Evolutionary conservation across 2,888 invertebrate genomes (phyloP), one percentile per base, ranked within the genome.

Genomic region (Drosophila limbata): DNA sequence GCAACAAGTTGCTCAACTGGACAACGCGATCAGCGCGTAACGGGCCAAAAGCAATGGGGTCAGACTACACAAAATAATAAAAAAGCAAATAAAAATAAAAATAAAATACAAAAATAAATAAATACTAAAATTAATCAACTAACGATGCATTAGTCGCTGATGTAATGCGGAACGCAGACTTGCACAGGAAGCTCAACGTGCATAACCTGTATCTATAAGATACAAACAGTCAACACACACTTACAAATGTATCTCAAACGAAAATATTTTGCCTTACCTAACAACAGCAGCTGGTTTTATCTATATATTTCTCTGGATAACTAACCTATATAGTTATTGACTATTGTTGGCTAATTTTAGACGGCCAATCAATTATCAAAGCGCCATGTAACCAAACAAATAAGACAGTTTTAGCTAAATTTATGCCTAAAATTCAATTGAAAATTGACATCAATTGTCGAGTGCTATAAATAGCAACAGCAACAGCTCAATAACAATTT

Each of bases 1-100:
- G 63, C 50, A 40, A 60, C 40, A 60, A 88, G 85, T 85, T 88
- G 90, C 64, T 60, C 55, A 86, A 90, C 90, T 88, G 90, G 84
- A 86, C 56, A 28, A 31, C 10, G 35, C 8, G 28, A 1, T 28
- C 66, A 21, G 52, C 52, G 60, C 78, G 25, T 25, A 80, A 69
- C 81, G 77, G 84, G 48, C 69, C 56, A 55, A 69, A 65, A 57
- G 63, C 86, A 83, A 74, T 88, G 89, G 74, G 89, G 83, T 83
- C 83, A 83, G 64, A 13, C 57, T 47, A 57, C 57, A 55, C 53
- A 31, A 37, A 25, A 57, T 21, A 45, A 33, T 9, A 50, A 19
- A 17, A 28, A 47, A 47, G 9, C 28, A 15, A 42, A 42, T 10
- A 4, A 17, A 42, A 39, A 8, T 15, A 11, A 21, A 35, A 25